Evolutionary conservation across 2,888 invertebrate species (phyloP), one percentile per base, ranked within the genome.

Genomic region (Oscheius sp.): DNA sequence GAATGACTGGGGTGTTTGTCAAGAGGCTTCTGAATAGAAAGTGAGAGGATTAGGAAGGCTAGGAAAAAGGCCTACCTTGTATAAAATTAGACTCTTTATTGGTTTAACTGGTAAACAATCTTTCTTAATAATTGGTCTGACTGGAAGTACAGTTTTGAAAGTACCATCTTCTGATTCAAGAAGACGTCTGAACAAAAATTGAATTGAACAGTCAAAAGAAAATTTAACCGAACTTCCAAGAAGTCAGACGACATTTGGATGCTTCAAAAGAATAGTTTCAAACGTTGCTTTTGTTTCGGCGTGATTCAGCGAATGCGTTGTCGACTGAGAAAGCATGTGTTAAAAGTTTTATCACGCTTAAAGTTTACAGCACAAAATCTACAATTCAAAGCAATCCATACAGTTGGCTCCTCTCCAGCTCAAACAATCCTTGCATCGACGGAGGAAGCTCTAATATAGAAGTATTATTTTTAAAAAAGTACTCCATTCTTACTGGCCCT

Each of bases 301-400:
- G 34, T 55, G 55, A 55, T 34, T 55, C 55, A 55, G 55, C 55
- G 55, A n/a, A 33, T 34, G 17, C 55, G 55, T 55, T n/a, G n/a
- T n/a, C 42, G n/a, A n/a, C n/a, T n/a, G n/a, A n/a, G n/a, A n/a
- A n/a, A n/a, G n/a, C n/a, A n/a, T n/a, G n/a, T n/a, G n/a, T n/a
- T n/a, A n/a, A n/a, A n/a, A n/a, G n/a, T n/a, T n/a, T n/a, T n/a
- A n/a, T n/a, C 48, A 20, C 25, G 48, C 17, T 20, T 61, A 23
- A 15, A 23, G 23, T 63, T 42, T 63, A 27, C 42, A 46, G 17
- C 15, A 23, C 46, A 31, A 61, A 15, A 29, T 25, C 78, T 66
- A 82, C 8, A 82, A 69, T 34, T 82, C 79, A 55, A 82, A 82
- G 50, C 82, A 82, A 64, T 81, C 79, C 73, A 79, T 77, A 50